Conservation (phyloP, 2,888 invertebrate genomes). For the Amphimallon solstitiale region DNA sequence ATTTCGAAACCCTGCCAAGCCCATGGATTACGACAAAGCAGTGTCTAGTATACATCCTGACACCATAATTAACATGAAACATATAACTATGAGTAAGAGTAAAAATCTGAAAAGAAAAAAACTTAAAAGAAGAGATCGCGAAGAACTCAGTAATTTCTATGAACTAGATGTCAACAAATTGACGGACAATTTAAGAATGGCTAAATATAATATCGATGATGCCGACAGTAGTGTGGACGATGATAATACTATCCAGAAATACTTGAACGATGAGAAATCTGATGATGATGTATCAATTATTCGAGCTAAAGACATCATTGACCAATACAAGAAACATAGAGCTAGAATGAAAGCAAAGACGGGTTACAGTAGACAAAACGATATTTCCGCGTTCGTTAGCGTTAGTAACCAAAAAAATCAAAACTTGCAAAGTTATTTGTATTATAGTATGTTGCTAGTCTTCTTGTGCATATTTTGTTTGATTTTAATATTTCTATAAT, state of each 20-base stretch:
- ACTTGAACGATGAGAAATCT: conserved; percentile 20
- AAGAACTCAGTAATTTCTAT: conserved; percentile 9
- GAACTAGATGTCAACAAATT: conserved; percentile 27
- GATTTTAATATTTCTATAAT: conserved; percentile 24
- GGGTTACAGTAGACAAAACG: not conserved
- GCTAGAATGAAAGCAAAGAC: not conserved
- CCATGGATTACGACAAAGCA: conserved; percentile 1
- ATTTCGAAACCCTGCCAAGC: conserved; percentile 16
- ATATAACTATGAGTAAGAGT: not conserved
- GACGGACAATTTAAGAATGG: conserved; percentile 3
- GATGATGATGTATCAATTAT: conserved; percentile 35
- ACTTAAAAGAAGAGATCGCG: not conserved
- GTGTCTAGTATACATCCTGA: conserved; percentile 1
- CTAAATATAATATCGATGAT: conserved; percentile 1
- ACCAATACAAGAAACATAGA: conserved; percentile 19
- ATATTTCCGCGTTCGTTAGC: not conserved
- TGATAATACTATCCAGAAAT: conserved; percentile 10
- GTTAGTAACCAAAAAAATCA: not conserved
- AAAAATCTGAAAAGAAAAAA: not conserved
- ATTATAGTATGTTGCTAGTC: conserved; percentile 21
- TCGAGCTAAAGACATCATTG: conserved; percentile 25
- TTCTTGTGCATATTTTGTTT: conserved; percentile 26
- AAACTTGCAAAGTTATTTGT: conserved; percentile 20
- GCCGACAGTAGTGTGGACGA: not conserved
- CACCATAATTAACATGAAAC: conserved; percentile 12